These are phyloP conservation scores for Strix occidentalis DNA, from an alignment of 2,797 vertebrate species.

Conservation along the genomic window DNA sequence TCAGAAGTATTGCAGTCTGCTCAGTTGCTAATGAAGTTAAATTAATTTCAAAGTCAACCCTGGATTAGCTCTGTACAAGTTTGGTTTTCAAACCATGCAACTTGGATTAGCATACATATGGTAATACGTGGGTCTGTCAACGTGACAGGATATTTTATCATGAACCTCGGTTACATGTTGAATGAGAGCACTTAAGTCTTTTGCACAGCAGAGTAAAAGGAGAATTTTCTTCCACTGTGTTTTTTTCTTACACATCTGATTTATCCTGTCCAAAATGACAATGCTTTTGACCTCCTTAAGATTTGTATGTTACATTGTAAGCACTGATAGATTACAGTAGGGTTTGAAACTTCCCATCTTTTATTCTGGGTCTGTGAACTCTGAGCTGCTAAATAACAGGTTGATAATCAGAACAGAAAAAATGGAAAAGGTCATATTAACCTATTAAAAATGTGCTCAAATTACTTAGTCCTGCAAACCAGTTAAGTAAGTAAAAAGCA, in stretches of 20 bases:
- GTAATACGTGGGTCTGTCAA: neutral
- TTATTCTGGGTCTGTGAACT: neutral
- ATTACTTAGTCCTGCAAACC: neutral
- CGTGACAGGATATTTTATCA: fast-evolving
- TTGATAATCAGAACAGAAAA: neutral
- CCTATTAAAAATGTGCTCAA: neutral
- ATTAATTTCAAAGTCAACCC: neutral
- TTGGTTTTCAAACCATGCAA: neutral
- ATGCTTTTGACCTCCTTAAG: neutral
- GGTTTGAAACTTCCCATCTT: neutral
- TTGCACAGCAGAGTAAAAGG: neutral
- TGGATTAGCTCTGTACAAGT: neutral
- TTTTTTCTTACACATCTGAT: neutral
- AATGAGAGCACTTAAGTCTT: neutral
- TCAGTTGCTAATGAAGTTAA: neutral
- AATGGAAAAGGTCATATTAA: neutral
- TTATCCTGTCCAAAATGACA: neutral
- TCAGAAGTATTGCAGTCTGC: neutral
- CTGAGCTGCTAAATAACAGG: neutral
- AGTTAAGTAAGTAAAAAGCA: neutral
- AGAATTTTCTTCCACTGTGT: neutral
- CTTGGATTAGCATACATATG: neutral
- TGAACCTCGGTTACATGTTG: neutral
- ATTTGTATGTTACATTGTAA: neutral
- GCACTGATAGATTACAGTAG: neutral